Conservation (phyloP, 92 coral and sea anemone species). For the Actinernus sp. region DNA sequence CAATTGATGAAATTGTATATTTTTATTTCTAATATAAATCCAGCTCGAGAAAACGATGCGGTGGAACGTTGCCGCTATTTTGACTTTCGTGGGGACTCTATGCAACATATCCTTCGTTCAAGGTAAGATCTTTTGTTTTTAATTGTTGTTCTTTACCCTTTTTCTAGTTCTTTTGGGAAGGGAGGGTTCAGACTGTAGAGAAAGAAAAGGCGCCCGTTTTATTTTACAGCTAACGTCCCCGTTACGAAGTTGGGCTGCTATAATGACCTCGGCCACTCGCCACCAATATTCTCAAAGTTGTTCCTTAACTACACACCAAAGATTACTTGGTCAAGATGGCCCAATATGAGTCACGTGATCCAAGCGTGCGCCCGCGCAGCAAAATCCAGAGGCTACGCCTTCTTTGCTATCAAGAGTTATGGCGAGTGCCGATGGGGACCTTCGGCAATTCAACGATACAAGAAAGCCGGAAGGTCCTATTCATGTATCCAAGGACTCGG, state of each 20-base stretch:
- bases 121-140: too few species aligned
- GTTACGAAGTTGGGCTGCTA: constrained; percentile 64
- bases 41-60: too few species aligned
- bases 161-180: too few species aligned
- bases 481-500: constrained; percentile 72
- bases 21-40: too few species aligned
- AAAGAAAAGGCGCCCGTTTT: too few species aligned
- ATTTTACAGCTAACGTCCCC: constrained; percentile 1
- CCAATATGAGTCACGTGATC: constrained; percentile 73
- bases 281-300: constrained; percentile 34
- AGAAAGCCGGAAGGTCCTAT: constrained; percentile 43
- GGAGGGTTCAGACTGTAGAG: too few species aligned
- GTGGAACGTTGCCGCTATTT: too few species aligned
- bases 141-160: too few species aligned
- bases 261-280: constrained; percentile 20
- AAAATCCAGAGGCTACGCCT: constrained; percentile 36
- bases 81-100: too few species aligned
- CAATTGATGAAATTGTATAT: too few species aligned
- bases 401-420: constrained; percentile 66
- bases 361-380: constrained; percentile 77
- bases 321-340: constrained; percentile 54
- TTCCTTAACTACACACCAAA: constrained; percentile 61
- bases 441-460: constrained; percentile 47
- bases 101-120: too few species aligned
- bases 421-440: constrained; percentile 80